Evolutionary conservation across 2,888 invertebrate genomes (phyloP).

Genomic region (Drosophila maculinotata): DNA sequence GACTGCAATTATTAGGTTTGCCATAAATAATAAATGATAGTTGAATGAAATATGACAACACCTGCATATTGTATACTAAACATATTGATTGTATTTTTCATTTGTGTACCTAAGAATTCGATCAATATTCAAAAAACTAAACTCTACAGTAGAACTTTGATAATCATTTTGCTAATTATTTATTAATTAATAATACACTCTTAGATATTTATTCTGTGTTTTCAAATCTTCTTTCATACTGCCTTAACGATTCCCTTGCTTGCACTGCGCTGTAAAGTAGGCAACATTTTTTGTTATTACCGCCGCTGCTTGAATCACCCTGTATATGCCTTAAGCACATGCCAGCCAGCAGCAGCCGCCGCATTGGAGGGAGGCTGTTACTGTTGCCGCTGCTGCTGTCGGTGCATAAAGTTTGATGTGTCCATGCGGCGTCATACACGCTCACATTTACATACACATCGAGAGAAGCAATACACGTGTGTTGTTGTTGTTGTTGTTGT

Average conservation of each 20-base stretch:
- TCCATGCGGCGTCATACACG: constrained; percentile 82
- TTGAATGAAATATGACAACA: too few relatives aligned
- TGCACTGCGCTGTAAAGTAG: constrained; percentile 39
- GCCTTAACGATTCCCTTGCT: neutral
- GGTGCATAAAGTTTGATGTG: constrained; percentile 84
- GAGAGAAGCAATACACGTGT: constrained; percentile 31
- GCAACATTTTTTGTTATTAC: constrained; percentile 17
- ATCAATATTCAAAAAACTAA: too few relatives aligned
- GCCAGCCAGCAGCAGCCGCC: neutral
- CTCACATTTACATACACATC: constrained; percentile 64
- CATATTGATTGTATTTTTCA: too few relatives aligned
- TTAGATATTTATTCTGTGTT: too few relatives aligned
- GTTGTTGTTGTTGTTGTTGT: constrained; percentile 23
- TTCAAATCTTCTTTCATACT: too few relatives aligned
- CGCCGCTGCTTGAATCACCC: constrained; percentile 35
- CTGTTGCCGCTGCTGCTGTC: constrained; percentile 50
- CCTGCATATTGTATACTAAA: too few relatives aligned
- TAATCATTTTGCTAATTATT: too few relatives aligned
- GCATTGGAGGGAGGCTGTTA: constrained; percentile 18
- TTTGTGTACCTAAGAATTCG: too few relatives aligned
- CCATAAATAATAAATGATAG: too few relatives aligned
- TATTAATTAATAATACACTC: neutral
- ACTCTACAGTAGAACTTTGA: too few relatives aligned
- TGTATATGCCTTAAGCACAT: constrained; percentile 32
- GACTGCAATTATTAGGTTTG: too few relatives aligned